Evolutionary conservation across 2,113 vertebrate species (phyloP).

Genomic region (Mormyrus iriodes): DNA sequence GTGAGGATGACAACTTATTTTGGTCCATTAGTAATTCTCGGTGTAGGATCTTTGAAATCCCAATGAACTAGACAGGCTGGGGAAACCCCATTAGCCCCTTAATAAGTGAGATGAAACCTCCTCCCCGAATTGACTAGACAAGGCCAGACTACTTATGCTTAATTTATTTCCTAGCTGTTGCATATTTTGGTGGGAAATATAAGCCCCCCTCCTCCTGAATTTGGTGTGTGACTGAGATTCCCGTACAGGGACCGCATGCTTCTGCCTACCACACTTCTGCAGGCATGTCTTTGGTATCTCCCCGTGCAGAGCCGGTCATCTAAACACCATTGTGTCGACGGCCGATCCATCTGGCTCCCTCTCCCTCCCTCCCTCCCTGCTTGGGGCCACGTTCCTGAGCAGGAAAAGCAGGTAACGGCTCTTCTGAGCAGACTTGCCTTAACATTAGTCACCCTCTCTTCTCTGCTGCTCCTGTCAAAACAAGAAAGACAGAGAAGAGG

Average conservation of each 20-base stretch:
- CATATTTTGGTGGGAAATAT: slow-evolving; percentile 15
- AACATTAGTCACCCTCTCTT: not conserved
- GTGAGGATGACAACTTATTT: not conserved
- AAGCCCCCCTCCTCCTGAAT: slow-evolving; percentile 24
- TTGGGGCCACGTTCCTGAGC: not conserved
- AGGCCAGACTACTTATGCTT: slow-evolving; percentile 54
- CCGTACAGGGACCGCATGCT: not conserved
- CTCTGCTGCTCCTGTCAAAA: not conserved
- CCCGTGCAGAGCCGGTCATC: not conserved
- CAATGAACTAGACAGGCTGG: not conserved
- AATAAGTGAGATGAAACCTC: slow-evolving; percentile 47
- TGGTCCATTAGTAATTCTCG: not conserved
- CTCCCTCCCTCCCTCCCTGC: slow-evolving; percentile 1
- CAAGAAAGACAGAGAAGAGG: not conserved
- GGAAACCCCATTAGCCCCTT: not conserved
- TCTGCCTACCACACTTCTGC: not conserved
- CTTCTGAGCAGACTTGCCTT: not conserved
- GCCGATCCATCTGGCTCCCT: not conserved
- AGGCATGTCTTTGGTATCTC: not conserved
- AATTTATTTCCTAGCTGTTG: slow-evolving; percentile 38
- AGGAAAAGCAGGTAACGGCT: not conserved
- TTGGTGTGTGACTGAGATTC: not conserved
- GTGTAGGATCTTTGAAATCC: not conserved
- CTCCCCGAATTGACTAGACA: slow-evolving; percentile 50
- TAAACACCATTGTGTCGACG: not conserved